phyloP scores from a whole-genome alignment of 2,888 invertebrate genomes.

The Drosophila demipolita region DNA sequence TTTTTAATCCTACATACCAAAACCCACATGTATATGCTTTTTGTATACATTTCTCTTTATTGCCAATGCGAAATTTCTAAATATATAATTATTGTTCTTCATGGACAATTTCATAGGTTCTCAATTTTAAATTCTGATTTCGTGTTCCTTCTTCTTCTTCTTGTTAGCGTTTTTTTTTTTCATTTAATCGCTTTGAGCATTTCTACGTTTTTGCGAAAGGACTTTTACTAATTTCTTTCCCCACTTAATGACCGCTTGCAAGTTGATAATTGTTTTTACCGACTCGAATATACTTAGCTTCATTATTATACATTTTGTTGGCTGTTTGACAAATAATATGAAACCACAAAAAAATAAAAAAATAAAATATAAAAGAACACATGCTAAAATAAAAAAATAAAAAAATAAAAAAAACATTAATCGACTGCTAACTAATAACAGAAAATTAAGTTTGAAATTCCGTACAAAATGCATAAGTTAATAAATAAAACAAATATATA shows the following conservation, averaged over 20 bases:
- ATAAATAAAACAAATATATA: conserved; percentile 67
- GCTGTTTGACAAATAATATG: conserved; percentile 80
- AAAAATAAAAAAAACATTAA: conserved; percentile 49
- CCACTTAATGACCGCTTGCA: conserved; percentile 58
- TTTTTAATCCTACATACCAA: conserved; percentile 14
- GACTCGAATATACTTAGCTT: conserved; percentile 65
- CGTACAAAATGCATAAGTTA: conserved; percentile 76
- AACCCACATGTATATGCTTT: conserved; percentile 11
- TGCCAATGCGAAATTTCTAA: background rate
- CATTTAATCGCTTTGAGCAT: conserved; percentile 33
- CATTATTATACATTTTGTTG: conserved; percentile 77
- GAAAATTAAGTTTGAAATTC: conserved; percentile 84
- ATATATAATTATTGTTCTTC: background rate
- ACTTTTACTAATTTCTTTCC: conserved; percentile 26
- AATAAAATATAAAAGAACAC: conserved; percentile 33
- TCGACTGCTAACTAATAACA: conserved; percentile 73
- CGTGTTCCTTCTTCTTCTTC: conserved; percentile 3
- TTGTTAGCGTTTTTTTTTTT: conserved; percentile 26
- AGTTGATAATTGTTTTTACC: conserved; percentile 60
- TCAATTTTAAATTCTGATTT: conserved; percentile 19
- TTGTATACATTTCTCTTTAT: conserved; percentile 10
- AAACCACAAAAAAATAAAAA: conserved; percentile 58
- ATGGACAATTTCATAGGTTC: background rate
- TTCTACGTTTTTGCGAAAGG: conserved; percentile 28
- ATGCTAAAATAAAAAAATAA: conserved; percentile 56